Base-by-base conservation (phyloP, 2,797 vertebrate species). In the Tenualosa ilisha region DNA sequence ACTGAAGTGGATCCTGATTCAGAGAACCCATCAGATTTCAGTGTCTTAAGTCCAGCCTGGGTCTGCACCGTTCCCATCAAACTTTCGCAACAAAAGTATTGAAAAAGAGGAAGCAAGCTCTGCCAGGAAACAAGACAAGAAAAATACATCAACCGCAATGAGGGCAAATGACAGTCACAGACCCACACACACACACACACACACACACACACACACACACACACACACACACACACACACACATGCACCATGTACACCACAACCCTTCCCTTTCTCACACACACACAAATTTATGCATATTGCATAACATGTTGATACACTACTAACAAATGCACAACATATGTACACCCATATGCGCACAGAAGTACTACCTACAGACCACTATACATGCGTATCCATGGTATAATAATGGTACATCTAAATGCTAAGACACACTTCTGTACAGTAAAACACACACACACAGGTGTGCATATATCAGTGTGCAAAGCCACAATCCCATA, bases 151-250 rank as follows among this genome's bases (percentile, higher is more conserved):
- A 75, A 17, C 68, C 37, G 37, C 68, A 75, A 75, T 75, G 68
- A 43, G 68, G 68, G 68, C 68, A 75, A 75, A 75, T 75, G 68
- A 75, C 46, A 75, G 68, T 75, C 68, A 75, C 26, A 26, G 54
- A 81, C 82, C 54, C 68, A 84, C 56, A 86, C 59, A 59, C 61
- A 81, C 46, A 61, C 56, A 82, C 37, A 31, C 31, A 24, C 61
- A 22, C 7, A 26, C 63, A 82, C 9, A 20, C 43, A 51, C 63
- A 59, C 59, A 84, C 65, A 86, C 49, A 75, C 81, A 72, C 43
- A 49, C 68, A 75, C 26, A 26, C 49, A 81, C 82, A 63, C 68
- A 84, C 56, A 86, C 59, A 59, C 61, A 81, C 46, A 61, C 56
- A 82, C 37, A 31, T 56, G 11, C 24, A 22, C 20, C n/a, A 63